Base-by-base conservation (phyloP, 2,113 vertebrate genomes). In the Nothocercus julius region DNA sequence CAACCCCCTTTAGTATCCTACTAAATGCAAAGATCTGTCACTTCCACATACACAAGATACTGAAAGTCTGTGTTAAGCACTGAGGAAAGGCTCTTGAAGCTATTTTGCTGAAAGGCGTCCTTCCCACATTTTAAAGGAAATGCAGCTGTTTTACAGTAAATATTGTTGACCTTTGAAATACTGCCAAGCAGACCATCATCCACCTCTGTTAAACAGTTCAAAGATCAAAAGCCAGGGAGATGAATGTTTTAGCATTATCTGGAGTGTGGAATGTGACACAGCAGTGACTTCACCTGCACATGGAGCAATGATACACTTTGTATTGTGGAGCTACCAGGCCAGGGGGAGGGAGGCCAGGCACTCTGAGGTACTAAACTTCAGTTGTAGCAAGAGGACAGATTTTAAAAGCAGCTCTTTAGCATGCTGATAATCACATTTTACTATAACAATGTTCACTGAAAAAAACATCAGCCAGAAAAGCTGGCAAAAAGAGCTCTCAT, bases 91-190 rank as follows among this genome's bases (percentile, higher is more conserved):
- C 34, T 1, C 18, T 58, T 59, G 21, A 17, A 13, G 4, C 22
- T 25, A 7, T 9, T 59, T 38, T 79, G 24, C n/a, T 59, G 34
- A 18, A 45, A 64, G 18, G 13, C 11, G 54, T 36, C 58, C 7
- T 28, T 59, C 14, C 30, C 8, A 1, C 19, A 1, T 45, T 72
- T 38, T 20, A 62, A 12, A 13, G 20, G 0, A 0, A 36, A 28
- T 12, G 36, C 40, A 25, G 2, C 18, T 16, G 9, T 51, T 42
- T 66, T 59, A 24, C 2, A 17, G 27, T 15, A 17, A 42, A 64
- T 28, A 59, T 30, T 12, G 61, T 56, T 69, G 62, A 49, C 32
- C 34, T 17, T 30, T 59, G 76, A 5, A 34, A 32, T 24, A 8
- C 13, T 8, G 72, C 6, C n/a, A 69, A 17, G 2, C 21, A 28